phyloP scores from a whole-genome alignment of 2,113 vertebrate genomes.

The Nothocercus nigrocapillus region DNA sequence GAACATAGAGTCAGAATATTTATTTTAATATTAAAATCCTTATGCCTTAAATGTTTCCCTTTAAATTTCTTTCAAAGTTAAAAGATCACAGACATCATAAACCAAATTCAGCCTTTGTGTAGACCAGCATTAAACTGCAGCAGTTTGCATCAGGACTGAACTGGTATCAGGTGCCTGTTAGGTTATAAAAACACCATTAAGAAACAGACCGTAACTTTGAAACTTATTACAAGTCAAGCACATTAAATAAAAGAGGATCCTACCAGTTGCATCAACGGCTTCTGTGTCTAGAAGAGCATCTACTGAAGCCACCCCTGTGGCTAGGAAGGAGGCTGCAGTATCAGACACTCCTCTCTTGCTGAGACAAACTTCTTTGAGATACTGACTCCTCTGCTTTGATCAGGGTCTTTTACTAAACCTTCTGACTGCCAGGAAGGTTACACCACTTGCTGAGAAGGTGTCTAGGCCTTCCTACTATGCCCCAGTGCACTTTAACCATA shows the following conservation, averaged over 20 bases:
- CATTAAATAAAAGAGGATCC: slow-evolving; percentile 73
- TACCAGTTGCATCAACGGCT: slow-evolving; percentile 73
- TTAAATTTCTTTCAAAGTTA: slow-evolving; percentile 40
- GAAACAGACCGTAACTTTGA: slow-evolving; percentile 43
- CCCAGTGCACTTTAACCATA: slow-evolving; percentile 4
- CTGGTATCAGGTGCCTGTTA: slow-evolving; percentile 8
- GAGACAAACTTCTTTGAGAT: slow-evolving; percentile 67
- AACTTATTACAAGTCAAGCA: slow-evolving; percentile 67
- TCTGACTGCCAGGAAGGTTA: slow-evolving; percentile 62
- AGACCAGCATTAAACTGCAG: slow-evolving; percentile 1
- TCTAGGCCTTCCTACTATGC: slow-evolving; percentile 60
- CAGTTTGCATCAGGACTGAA: slow-evolving; percentile 39
- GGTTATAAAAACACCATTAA: slow-evolving; percentile 27
- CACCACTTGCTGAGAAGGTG: slow-evolving; percentile 48
- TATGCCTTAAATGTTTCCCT: slow-evolving; percentile 71
- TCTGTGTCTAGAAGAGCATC: slow-evolving; percentile 75
- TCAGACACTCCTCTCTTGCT: slow-evolving; percentile 67
- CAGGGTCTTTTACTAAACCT: slow-evolving; percentile 66
- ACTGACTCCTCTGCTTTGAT: slow-evolving; percentile 64
- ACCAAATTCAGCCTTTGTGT: slow-evolving; percentile 44
- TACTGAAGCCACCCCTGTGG: slow-evolving; percentile 73
- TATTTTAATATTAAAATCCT: slow-evolving; percentile 44
- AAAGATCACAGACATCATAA: slow-evolving; percentile 40
- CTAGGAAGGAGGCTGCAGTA: slow-evolving; percentile 69
- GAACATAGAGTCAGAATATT: background rate